These are phyloP conservation scores for Passer domesticus DNA, from an alignment of 2,113 vertebrate genomes.

Conservation along the genomic window DNA sequence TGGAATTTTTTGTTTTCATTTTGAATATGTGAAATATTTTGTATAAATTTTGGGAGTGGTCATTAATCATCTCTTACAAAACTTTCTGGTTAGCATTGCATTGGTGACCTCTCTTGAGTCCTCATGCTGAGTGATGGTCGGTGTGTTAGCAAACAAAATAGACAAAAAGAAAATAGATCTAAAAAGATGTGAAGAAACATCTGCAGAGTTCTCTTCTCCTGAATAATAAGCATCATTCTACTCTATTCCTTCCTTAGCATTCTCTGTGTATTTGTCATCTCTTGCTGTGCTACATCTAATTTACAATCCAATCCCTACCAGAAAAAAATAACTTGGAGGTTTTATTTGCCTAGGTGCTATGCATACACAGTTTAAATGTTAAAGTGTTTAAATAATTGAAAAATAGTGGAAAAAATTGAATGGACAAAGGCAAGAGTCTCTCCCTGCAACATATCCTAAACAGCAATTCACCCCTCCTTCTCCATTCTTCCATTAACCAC, in stretches of 20 bases:
- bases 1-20: not conserved
- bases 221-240: conserved; percentile 41
- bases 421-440: not conserved
- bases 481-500: not conserved
- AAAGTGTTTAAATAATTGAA: conserved; percentile 9
- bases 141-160: not conserved
- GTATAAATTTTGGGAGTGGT: not conserved
- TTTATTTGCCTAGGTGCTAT: not conserved
- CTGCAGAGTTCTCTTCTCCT: conserved; percentile 39
- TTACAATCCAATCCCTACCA: not conserved
- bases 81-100: not conserved
- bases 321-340: not conserved
- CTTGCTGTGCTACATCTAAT: conserved; percentile 20
- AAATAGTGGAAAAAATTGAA: not conserved
- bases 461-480: not conserved
- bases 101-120: not conserved
- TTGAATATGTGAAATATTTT: not conserved
- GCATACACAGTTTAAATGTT: not conserved
- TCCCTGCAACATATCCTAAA: not conserved
- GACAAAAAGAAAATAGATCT: conserved; percentile 9
- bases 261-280: conserved; percentile 22
- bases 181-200: not conserved
- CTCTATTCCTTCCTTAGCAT: conserved; percentile 16
- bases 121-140: not conserved
- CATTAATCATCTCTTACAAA: not conserved